These are phyloP conservation scores for Ciona savignyi DNA, from an alignment of 23 tunicate species.

Conservation along the genomic window DNA sequence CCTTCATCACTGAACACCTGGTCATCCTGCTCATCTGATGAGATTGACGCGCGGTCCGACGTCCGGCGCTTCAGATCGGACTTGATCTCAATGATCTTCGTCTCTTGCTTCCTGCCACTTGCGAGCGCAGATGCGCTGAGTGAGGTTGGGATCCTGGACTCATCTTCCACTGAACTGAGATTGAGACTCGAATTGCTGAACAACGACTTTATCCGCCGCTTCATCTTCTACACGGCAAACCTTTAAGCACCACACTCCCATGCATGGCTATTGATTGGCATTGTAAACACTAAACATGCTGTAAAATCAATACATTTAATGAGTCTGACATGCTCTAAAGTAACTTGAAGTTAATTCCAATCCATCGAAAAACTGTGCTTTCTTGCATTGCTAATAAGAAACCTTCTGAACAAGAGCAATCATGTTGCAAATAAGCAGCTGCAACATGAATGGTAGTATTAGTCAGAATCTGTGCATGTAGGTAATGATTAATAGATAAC, in stretches of 20 bases:
- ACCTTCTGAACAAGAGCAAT: too few relatives aligned
- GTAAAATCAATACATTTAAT: neutral
- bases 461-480: neutral
- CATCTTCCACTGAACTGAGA: conserved; percentile 4
- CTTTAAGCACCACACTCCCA: neutral
- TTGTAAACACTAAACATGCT: neutral
- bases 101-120: neutral
- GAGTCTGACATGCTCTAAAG: neutral
- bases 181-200: conserved; percentile 15
- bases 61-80: neutral
- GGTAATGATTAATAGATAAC: neutral
- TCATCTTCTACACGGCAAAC: conserved; percentile 9
- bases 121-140: neutral
- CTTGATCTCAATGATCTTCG: neutral
- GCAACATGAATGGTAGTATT: neutral
- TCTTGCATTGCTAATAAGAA: too few relatives aligned
- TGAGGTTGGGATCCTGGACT: neutral
- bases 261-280: neutral
- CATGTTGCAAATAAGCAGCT: too few relatives aligned
- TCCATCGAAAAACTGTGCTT: too few relatives aligned
- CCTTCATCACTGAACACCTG: neutral
- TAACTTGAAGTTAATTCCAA: neutral
- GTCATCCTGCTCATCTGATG: neutral
- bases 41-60: neutral
- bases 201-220: conserved; percentile 18